Base-by-base conservation (phyloP, 2,888 invertebrate genomes). In the Dryadula phaetusa region DNA sequence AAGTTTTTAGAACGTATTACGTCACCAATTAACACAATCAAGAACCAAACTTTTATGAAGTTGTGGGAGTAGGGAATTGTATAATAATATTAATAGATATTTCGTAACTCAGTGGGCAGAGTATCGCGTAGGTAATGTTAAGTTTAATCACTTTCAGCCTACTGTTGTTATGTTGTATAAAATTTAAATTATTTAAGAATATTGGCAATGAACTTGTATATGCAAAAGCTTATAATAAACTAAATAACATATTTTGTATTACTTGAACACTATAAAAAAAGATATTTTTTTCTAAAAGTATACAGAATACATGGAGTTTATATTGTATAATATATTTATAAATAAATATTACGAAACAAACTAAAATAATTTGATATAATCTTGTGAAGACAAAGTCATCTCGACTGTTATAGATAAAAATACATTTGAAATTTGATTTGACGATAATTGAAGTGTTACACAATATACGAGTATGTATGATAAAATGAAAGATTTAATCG, bases 21-120 rank as follows among this genome's bases (percentile, higher is more conserved):
- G 62, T 66, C 64, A 67, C 53, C 64, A 72, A 72, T 72, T 72
- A 72, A 44, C 70, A 70, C 69, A 61, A 61, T 47, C 25, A 47
- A 28, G 20, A 20, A 14, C 46, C 56, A 64, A 64, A 64, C 37
- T 37, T 47, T 64, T 64, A 58, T 20, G 40, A 14, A 56, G 34
- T 14, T 49, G 25, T 65, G 42, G 44, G 44, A 40, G 40, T 65
- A 42, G 32, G 12, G 42, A 49, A n/a, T 18, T 5, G 5, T 44
- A 18, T 40, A 47, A 60, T 47, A 16, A 25, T 64, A 60, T 49
- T 60, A 49, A 56, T 56, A 49, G 47, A 64, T 22, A 37, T 64
- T 58, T 49, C 58, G 18, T 64, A 58, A 49, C 1, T 14, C 32
- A 20, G 64, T 64, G 49, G 64, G 49, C 47, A 25, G 54, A 54